Conservation (phyloP, 2,888 invertebrate genomes). For the Tetropium fuscum region DNA sequence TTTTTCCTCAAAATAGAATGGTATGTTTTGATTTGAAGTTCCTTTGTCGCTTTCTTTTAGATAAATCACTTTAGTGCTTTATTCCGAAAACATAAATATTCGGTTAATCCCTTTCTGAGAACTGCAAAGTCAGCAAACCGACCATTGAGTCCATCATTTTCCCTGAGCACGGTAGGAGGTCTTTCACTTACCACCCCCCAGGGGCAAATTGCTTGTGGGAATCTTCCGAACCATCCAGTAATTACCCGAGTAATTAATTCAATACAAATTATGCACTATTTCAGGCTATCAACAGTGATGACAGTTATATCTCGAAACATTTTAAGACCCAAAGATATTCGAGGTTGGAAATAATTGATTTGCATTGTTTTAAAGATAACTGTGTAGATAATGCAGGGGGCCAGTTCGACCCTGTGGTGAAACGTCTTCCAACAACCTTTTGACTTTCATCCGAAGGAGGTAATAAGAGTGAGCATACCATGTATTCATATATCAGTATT, state of each 20-base stretch:
- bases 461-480: neutral
- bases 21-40: neutral
- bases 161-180: neutral
- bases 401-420: too few species aligned
- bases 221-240: too few species aligned
- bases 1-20: too few species aligned
- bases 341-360: too few species aligned
- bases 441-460: neutral
- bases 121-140: constrained; percentile 1
- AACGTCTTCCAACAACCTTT: constrained; percentile 4
- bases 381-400: too few species aligned
- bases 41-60: constrained; percentile 10
- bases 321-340: too few species aligned
- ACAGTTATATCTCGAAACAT: too few species aligned
- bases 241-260: too few species aligned
- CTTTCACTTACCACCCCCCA: neutral
- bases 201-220: neutral
- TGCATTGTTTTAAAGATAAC: too few species aligned
- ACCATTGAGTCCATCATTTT: neutral
- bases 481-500: neutral
- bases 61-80: constrained; percentile 2
- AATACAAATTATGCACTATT: too few species aligned
- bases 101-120: neutral
- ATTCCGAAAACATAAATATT: neutral
- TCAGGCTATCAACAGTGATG: too few species aligned